A percentile compares a stretch with the other conserved stretches of the same genome.
Evolutionary conservation across 2,888 invertebrate species (phyloP).

Genomic region (Heliconius erato): DNA sequence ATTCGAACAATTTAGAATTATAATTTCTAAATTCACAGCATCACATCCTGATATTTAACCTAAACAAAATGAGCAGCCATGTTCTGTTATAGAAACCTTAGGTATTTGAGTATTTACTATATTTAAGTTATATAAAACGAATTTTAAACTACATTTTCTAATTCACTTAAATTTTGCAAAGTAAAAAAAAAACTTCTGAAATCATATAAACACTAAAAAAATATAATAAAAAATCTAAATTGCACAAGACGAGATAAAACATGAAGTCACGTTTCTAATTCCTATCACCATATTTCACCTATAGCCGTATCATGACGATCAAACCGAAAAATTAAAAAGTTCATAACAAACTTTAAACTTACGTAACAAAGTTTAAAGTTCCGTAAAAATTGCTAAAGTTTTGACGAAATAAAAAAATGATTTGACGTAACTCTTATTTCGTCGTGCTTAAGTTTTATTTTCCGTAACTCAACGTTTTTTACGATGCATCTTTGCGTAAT

Average conservation of each 20-base stretch:
- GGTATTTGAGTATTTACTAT: no score
- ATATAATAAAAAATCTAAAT: slow-evolving; percentile 29
- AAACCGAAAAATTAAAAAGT: neutral
- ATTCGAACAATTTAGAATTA: neutral
- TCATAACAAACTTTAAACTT: neutral
- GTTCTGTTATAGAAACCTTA: no score
- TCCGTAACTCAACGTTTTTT: neutral
- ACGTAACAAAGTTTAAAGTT: slow-evolving; percentile 16
- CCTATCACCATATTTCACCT: slow-evolving; percentile 33
- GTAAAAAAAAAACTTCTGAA: neutral
- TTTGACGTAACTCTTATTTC: slow-evolving; percentile 7
- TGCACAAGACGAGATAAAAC: slow-evolving; percentile 33
- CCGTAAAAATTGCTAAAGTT: neutral
- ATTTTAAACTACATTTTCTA: no score
- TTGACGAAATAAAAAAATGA: neutral
- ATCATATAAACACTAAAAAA: neutral
- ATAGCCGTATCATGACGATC: neutral
- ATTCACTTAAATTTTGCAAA: neutral
- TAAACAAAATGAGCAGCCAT: no score
- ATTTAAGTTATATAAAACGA: no score
- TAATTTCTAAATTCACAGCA: neutral
- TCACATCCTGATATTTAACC: no score
- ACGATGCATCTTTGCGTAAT: slow-evolving; percentile 57
- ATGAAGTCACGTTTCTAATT: slow-evolving; percentile 39
- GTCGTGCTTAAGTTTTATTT: slow-evolving; percentile 29